These are phyloP conservation scores for Hipparchia semele DNA, from an alignment of 2,888 invertebrate species.

Conservation along the genomic window DNA sequence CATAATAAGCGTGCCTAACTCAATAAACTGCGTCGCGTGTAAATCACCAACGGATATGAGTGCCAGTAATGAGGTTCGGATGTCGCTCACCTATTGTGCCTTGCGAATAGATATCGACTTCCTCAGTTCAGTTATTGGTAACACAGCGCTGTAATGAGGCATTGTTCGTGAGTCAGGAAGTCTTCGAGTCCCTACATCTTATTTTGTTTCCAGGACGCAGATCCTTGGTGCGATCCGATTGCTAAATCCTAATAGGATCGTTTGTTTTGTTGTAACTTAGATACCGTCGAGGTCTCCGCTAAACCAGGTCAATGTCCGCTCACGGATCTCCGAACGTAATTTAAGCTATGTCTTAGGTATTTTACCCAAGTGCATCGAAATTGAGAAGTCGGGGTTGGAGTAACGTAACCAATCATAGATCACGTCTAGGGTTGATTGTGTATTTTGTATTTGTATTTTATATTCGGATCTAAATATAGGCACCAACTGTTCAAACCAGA, in stretches of 20 bases:
- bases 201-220: slow-evolving; percentile 64
- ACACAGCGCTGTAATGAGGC: slow-evolving; percentile 72
- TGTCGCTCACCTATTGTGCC: slow-evolving; percentile 82
- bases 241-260: slow-evolving; percentile 46
- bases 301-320: slow-evolving; percentile 62
- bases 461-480: neutral
- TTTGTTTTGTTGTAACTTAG: slow-evolving; percentile 19
- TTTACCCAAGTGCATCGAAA: slow-evolving; percentile 48
- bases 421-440: neutral
- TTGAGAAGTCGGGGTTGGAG: slow-evolving; percentile 59
- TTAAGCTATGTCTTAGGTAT: slow-evolving; percentile 63
- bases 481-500: slow-evolving; percentile 50
- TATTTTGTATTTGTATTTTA: neutral
- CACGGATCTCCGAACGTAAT: slow-evolving; percentile 63
- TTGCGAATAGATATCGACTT: slow-evolving; percentile 82
- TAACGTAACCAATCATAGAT: slow-evolving; percentile 22
- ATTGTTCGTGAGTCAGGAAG: slow-evolving; percentile 68
- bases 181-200: slow-evolving; percentile 56
- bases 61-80: slow-evolving; percentile 81
- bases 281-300: slow-evolving; percentile 36
- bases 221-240: slow-evolving; percentile 58
- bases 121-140: slow-evolving; percentile 74
- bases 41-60: slow-evolving; percentile 79
- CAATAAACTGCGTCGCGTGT: slow-evolving; percentile 66
- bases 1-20: slow-evolving; percentile 54